These are phyloP conservation scores for Phylloscopus collybita DNA, from an alignment of 2,797 vertebrate genomes.

Conservation along the genomic window DNA sequence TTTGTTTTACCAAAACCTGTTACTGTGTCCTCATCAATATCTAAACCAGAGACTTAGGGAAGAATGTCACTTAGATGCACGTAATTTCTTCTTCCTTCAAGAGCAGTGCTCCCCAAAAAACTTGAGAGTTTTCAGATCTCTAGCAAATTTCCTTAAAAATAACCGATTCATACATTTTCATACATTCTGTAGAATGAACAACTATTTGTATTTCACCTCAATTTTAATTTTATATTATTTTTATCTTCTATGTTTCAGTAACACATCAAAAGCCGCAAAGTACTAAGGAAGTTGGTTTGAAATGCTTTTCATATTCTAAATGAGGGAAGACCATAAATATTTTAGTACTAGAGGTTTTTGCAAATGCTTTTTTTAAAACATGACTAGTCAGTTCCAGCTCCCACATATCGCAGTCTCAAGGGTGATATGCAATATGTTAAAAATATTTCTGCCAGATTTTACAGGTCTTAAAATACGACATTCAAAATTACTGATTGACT, in stretches of 20 bases:
- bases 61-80: not conserved
- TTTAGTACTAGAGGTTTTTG: conserved; percentile 45
- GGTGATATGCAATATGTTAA: not conserved
- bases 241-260: not conserved
- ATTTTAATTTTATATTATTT: not conserved
- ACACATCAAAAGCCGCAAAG: not conserved
- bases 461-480: not conserved
- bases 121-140: not conserved
- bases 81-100: not conserved
- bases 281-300: not conserved
- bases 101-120: not conserved
- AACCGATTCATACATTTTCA: not conserved
- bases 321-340: conserved; percentile 48
- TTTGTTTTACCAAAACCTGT: not conserved
- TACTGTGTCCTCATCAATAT: not conserved
- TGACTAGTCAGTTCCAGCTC: conserved; percentile 17
- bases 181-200: not conserved
- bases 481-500: not conserved
- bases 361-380: conserved; percentile 16
- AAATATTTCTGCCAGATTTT: conserved; percentile 16
- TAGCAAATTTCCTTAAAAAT: not conserved
- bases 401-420: conserved; percentile 26
- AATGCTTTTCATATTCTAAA: conserved; percentile 22
- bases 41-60: not conserved
- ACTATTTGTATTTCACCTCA: not conserved